Percentiles rank a stretch among this genome's conserved stretches.
Evolutionary conservation across 2,888 invertebrate genomes (phyloP).

Genomic region (Xanthia icteritia): DNA sequence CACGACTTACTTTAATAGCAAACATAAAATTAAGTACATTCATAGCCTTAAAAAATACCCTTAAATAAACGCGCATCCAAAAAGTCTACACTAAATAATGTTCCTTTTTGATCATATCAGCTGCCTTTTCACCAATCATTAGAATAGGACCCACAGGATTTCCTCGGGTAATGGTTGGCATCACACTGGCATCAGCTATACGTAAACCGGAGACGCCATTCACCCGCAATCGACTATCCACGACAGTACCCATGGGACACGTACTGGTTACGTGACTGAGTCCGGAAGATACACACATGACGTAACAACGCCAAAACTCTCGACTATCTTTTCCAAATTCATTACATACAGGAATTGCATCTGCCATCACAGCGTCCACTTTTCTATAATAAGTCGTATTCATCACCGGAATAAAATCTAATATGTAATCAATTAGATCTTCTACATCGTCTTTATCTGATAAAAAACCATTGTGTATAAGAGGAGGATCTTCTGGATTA

Average conservation of each 20-base stretch:
- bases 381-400: constrained; percentile 67
- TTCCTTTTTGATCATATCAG: constrained; percentile 70
- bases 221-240: constrained; percentile 67
- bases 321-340: constrained; percentile 53
- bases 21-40: constrained; percentile 2
- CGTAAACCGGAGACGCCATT: constrained; percentile 63
- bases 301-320: constrained; percentile 72
- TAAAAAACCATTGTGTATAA: constrained; percentile 66
- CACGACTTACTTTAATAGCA: neutral
- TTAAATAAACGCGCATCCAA: neutral
- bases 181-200: constrained; percentile 68
- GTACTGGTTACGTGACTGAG: constrained; percentile 69
- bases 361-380: constrained; percentile 60
- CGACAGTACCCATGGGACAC: constrained; percentile 71
- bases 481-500: constrained; percentile 66
- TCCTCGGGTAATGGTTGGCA: constrained; percentile 64
- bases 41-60: neutral
- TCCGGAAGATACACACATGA: constrained; percentile 62
- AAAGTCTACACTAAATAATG: constrained; percentile 43
- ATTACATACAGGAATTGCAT: constrained; percentile 63
- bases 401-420: constrained; percentile 63
- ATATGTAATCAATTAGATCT: constrained; percentile 60
- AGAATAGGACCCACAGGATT: constrained; percentile 66
- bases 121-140: constrained; percentile 72
- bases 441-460: constrained; percentile 66